Base-by-base conservation (phyloP, 2,113 vertebrate genomes). In the Podarcis muralis region DNA sequence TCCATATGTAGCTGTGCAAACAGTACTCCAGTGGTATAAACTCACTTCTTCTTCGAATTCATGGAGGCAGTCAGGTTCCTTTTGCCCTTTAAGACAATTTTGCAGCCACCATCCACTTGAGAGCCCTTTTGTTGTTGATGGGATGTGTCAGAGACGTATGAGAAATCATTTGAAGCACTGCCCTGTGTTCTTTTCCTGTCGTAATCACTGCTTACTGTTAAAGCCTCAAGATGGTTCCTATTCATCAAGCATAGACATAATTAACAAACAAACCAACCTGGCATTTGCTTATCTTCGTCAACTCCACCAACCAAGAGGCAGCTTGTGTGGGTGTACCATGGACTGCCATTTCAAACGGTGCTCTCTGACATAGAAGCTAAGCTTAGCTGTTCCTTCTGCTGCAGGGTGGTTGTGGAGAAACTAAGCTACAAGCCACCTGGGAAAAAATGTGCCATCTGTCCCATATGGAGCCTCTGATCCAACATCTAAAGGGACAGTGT, bases 251-350 rank as follows among this genome's bases (percentile, higher is more conserved):
- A 62, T 32, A 62, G 72, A 83, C 90, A 86, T 82, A 86, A 93
- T 90, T 87, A 89, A 90, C 87, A 87, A 8, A 0, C 43, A 83
- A 92, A 89, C 86, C 88, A 87, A 79, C 59, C 20, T 87, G 88
- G 79, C 65, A 88, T 94, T 85, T 94, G 69, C 68, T 78, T 87
- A 87, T 90, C 74, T 85, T 23, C 88, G 91, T 32, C 89, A 93
- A 79, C n/a, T 81, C 83, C n/a, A 11, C 18, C 53, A 91, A 66
- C 84, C 85, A 84, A 83, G 1, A 77, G 48, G 32, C 82, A 85
- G 86, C 30, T 72, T 90, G 66, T 0, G 2, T 86, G 69, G 74
- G 87, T 90, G 59, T 0, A 0, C 23, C 30, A 32, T n/a, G 79
- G 71, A 88, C 78, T 72, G 69, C 79, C 0, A 12, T 40, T 84